Base-by-base conservation (phyloP, 2,888 invertebrate species). In the Thecophora atra region DNA sequence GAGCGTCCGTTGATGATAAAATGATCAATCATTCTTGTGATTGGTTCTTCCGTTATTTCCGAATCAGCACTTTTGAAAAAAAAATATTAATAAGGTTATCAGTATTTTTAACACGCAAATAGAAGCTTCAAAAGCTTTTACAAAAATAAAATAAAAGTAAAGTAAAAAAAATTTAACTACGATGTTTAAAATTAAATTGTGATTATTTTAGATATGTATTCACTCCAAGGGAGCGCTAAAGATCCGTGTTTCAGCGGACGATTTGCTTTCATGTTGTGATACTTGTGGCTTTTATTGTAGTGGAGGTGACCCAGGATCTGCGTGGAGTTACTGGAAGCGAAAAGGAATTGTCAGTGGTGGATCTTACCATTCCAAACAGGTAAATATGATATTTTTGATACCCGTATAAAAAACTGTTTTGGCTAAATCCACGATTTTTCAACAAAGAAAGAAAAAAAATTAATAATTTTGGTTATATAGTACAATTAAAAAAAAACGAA, bases 321-420 rank as follows among this genome's bases (percentile, higher is more conserved):
- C 77, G 15, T 98, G 97, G 97, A 88, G 90, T 69, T 96, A 94
- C 86, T 97, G 95, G 94, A 93, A 93, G 37, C 88, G 90, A 73
- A 90, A 90, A 67, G 97, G 97, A 3, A 88, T 98, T 67, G 97
- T 97, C 0, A 94, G 94, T 66, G 97, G 98, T 60, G 96, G 97
- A 1, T 89, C 91, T 75, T 96, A 91, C 84, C 91, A 90, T 76
- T 92, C 93, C 0, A 88, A 89, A 51, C 91, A 91, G 87, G 90
- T 88, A 78, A n/a, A n/a, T n/a, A 47, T 24, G 8, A 21, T 21
- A n/a, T n/a, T n/a, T n/a, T n/a, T n/a, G n/a, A n/a, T n/a, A n/a
- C n/a, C n/a, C n/a, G n/a, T n/a, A n/a, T n/a, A n/a, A n/a, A n/a
- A n/a, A n/a, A n/a, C n/a, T n/a, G n/a, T n/a, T n/a, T n/a, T n/a